Evolutionary conservation across 1,140 invertebrate species (phyloP), one percentile per base, ranked within the genome.

Genomic region (Ganaspis sp.): DNA sequence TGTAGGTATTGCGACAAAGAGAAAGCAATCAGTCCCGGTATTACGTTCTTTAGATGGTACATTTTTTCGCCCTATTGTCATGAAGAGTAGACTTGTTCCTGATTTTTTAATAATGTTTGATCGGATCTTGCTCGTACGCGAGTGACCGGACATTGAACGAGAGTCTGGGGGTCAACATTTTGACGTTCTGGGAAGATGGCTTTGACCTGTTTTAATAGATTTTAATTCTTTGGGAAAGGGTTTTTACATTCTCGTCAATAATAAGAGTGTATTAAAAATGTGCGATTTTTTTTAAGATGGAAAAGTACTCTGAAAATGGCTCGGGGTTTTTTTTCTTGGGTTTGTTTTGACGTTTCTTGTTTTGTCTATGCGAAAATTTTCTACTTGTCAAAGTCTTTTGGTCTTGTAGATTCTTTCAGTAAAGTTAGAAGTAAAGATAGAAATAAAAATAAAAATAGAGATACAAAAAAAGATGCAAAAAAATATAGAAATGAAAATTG

Each of bases 151-250:
- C 40, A 45, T 45, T 45, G 40, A 45, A 45, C 40, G 40, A 17
- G n/a, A 49, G 45, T 17, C 45, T 49, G 17, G 45, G 45, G 45
- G 45, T 49, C 45, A 49, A 49, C 45, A 49, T 49, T 49, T 49
- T 49, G 15, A 49, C 45, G 15, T 49, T 49, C 40, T n/a, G 5
- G 8, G 45, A 49, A 15, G 8, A 49, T 49, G 15, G 15, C 45
- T 49, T 17, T 49, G 45, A 49, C 45, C 45, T 49, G 45, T 17
- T 17, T 45, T 45, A 45, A 5, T 8, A 4, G 17, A 17, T 17
- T 17, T 49, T 49, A 17, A 17, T 49, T 17, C 17, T 4, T 15
- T 49, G n/a, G 15, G n/a, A 49, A n/a, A 45, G 40, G 8, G 15
- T 11, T 15, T 38, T 17, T 49, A 4, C 17, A n/a, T 49, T 17